A percentile compares a stretch with the other conserved stretches of the same genome.
phyloP scores from a whole-genome alignment of 2,797 vertebrate species.

The Lepidocolaptes lacrymiger region DNA sequence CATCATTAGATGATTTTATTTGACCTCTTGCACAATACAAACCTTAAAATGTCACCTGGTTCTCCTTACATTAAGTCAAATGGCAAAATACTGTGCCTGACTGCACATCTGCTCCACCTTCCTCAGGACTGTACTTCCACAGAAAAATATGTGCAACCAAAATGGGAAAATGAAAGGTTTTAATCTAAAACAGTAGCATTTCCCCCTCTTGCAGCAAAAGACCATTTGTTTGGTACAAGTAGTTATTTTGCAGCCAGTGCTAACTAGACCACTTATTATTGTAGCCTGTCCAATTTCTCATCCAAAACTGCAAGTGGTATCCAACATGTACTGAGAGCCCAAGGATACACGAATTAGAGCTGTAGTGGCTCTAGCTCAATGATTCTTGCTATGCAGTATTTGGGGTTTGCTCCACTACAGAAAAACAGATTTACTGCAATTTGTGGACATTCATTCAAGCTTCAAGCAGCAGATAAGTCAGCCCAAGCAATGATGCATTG shows the following conservation, averaged over 20 bases:
- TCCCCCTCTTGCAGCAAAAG: not conserved
- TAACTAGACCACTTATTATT: conserved; percentile 48
- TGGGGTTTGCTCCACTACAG: not conserved
- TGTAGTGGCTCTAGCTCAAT: not conserved
- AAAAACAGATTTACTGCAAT: conserved; percentile 31
- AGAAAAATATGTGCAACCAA: not conserved
- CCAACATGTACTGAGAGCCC: conserved; percentile 15
- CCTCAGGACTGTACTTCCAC: not conserved
- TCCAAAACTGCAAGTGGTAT: conserved; percentile 10
- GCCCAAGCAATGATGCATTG: not conserved
- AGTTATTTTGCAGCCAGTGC: conserved; percentile 15
- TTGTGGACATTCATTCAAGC: not conserved
- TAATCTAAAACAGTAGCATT: not conserved
- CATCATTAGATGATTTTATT: not conserved
- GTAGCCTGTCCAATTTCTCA: conserved; percentile 37
- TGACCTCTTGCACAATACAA: not conserved
- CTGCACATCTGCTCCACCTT: not conserved
- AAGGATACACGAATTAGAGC: conserved; percentile 54
- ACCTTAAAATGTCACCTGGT: not conserved
- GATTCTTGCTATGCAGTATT: not conserved
- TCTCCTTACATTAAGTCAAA: not conserved
- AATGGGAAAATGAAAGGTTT: conserved; percentile 1
- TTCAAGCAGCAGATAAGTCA: conserved; percentile 40
- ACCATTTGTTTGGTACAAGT: conserved; percentile 13
- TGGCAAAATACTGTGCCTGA: not conserved